Evolutionary conservation across 1,140 invertebrate genomes (phyloP), one percentile per base, ranked within the genome.

Genomic region (Megalopta genalis): DNA sequence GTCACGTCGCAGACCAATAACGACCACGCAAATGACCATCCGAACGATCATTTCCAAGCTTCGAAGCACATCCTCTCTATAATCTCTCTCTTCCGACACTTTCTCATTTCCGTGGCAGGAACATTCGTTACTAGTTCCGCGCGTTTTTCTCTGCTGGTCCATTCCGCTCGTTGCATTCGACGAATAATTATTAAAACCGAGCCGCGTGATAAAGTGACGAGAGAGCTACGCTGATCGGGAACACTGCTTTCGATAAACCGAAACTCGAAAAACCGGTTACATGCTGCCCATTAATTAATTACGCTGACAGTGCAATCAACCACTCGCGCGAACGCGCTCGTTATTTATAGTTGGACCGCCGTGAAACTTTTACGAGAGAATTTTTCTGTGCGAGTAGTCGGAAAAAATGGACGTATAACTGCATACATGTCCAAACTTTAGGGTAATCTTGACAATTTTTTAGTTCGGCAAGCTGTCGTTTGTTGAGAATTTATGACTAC

Each of bases 231-330:
- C 23, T 12, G 16, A 27, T 25, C 2, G 12, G n/a, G 5, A 21
- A 21, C 42, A 68, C 27, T 25, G 27, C 16, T 54, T 68, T 54
- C 52, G 23, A 68, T 68, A 54, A 68, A 3, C 66, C 65, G n/a
- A 16, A 67, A 3, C 12, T 2, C 3, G 65, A 27, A 49, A 66
- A 67, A 67, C 39, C 5, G 9, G 23, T 4, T n/a, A 14, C 9
- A 6, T 5, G 46, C 16, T 8, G 16, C 42, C n/a, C 25, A 52
- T n/a, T 23, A 68, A 68, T 52, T 68, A 52, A 42, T 39, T 65
- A 65, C 21, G 21, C 1, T 23, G 21, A 21, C 63, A 23, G 7
- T 12, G 37, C 21, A 14, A 23, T 65, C 10, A 12, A 10, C 0
- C 18, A 39, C 18, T 18, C 18, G 32, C 16, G 21, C 16, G 2